phyloP scores from a whole-genome alignment of 2,888 invertebrate species.

The Habrosyne pyritoides region DNA sequence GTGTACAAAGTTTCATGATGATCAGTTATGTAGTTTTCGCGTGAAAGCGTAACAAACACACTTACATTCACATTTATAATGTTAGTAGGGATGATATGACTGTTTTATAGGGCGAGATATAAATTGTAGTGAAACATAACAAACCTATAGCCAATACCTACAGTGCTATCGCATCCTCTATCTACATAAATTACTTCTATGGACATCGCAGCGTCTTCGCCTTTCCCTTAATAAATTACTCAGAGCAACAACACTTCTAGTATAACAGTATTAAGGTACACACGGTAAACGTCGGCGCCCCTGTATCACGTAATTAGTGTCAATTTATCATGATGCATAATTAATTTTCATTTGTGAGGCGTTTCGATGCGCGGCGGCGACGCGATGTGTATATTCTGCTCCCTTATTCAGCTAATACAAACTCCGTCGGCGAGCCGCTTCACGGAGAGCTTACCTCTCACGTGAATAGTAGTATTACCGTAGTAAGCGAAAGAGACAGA shows the following conservation, averaged over 20 bases:
- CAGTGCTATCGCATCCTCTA: not conserved
- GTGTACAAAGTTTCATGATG: too few relatives aligned
- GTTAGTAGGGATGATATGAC: too few relatives aligned
- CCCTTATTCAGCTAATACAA: too few relatives aligned
- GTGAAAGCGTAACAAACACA: too few relatives aligned
- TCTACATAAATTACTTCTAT: not conserved
- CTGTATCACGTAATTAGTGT: constrained; percentile 63
- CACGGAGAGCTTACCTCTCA: too few relatives aligned
- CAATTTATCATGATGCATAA: constrained; percentile 74
- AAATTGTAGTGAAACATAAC: not conserved
- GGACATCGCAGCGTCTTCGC: not conserved
- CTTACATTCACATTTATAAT: too few relatives aligned
- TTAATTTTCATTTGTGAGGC: constrained; percentile 69
- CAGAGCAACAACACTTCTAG: not conserved
- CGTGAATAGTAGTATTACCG: too few relatives aligned
- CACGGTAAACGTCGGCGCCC: constrained; percentile 38
- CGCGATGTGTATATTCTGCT: constrained; percentile 53
- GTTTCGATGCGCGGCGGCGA: constrained; percentile 23
- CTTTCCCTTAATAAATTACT: not conserved
- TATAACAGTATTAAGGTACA: not conserved
- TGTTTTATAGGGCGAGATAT: too few relatives aligned
- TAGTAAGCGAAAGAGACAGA: too few relatives aligned
- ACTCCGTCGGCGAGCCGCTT: too few relatives aligned
- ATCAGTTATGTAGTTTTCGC: too few relatives aligned
- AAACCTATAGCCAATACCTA: too few relatives aligned